Evolutionary conservation across 2,113 vertebrate species (phyloP).

Genomic region (Anhinga anhinga): DNA sequence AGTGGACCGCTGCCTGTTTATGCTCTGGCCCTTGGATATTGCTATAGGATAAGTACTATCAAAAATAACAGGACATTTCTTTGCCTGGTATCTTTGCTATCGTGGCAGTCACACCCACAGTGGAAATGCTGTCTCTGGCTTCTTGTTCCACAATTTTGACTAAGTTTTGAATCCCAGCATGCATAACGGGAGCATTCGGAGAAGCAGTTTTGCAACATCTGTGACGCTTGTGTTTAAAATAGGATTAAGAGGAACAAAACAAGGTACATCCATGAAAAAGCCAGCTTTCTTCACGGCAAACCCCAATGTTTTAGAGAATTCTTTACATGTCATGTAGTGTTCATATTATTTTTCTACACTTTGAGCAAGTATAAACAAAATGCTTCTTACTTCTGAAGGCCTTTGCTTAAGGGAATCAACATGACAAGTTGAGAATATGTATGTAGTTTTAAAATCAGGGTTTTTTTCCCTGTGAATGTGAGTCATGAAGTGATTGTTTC

Average conservation of each 20-base stretch:
- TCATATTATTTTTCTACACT: background rate
- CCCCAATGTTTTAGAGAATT: background rate
- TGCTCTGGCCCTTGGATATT: background rate
- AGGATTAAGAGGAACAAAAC: background rate
- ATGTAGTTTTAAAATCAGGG: background rate
- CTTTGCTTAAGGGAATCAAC: background rate
- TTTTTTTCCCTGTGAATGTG: background rate
- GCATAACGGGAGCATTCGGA: rapidly evolving
- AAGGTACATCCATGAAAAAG: background rate
- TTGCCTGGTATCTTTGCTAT: background rate
- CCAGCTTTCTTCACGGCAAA: background rate
- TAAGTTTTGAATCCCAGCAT: background rate
- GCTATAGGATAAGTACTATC: background rate
- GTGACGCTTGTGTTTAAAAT: background rate
- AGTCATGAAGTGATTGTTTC: background rate
- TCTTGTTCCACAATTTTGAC: background rate
- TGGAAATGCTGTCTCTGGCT: background rate
- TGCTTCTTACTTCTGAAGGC: background rate
- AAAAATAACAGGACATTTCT: background rate
- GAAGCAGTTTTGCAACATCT: background rate
- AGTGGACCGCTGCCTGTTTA: background rate
- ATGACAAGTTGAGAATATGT: background rate
- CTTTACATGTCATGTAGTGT: background rate
- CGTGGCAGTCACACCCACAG: background rate
- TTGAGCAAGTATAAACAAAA: background rate